Evolutionary conservation across 2,797 vertebrate species (phyloP), one percentile per base, ranked within the genome.

Genomic region (Acipenser oxyrinchus): DNA sequence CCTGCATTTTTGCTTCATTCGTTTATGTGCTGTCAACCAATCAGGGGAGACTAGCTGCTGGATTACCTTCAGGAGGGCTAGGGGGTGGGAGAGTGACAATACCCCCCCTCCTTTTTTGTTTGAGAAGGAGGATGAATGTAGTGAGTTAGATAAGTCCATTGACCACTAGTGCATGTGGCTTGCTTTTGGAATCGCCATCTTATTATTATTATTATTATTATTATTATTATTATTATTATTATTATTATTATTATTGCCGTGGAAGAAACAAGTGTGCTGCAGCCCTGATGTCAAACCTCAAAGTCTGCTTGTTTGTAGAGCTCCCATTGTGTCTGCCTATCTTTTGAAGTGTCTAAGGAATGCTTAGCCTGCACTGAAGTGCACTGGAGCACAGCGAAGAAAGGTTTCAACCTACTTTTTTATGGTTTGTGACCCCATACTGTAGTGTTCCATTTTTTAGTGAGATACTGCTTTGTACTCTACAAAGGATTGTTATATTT

Each of bases 1-100:
- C 83, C 75, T 59, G 75, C 77, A 77, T 87, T 85, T 80, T 76
- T 74, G 72, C 65, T 6, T 74, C 76, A 89, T 90, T 90, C 84
- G 84, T 87, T 89, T 89, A 84, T 76, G 74, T 71, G 79, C 55
- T 75, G 74, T 65, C 70, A 84, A 78, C 90, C 90, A 90, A 91
- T 90, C 76, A 79, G 80, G 78, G 60, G 67, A 69, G 65, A 66
- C 74, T 74, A 77, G 75, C 78, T 78, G 72, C 58, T 66, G 73
- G 76, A 81, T 79, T 78, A 77, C 83, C 86, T 80, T 72, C 74
- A 82, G 77, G 76, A 78, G 83, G 37, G 37, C 37, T 37, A 37
- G 37, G 37, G 37, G 81, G 83, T 86, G 12, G 55, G 86, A 80
- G 79, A 81, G 77, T 75, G 77, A 84, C 85, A 86, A 84, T 76